Base-by-base conservation (phyloP, 53 echinoderm and acorn worm genomes). In the Stichopus horrens region DNA sequence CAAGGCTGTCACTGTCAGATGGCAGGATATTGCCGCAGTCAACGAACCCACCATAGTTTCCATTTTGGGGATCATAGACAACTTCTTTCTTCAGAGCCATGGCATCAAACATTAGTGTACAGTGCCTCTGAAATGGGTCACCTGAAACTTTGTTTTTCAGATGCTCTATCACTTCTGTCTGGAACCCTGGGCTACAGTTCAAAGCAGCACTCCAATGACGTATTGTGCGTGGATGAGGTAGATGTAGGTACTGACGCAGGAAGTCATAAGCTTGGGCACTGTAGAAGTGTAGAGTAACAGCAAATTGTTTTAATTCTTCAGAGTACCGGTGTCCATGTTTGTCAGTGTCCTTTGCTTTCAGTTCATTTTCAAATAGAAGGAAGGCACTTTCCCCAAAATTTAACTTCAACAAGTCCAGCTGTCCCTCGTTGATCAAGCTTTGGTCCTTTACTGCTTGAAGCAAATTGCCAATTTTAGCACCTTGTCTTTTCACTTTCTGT, bases 51-150 rank as follows among this genome's bases (percentile, higher is more conserved):
- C 63, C 85, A 74, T 88, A 94, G 18, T 74, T 90, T 21, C 76
- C 51, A 7, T 54, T 51, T 53, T 94, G 78, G n/a, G 55, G 90
- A 9, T 94, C 89, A 65, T 81, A 94, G 5, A 89, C 87, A 16
- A 89, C 89, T 88, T 92, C 92, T 76, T 94, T 94, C 74, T 91
- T 90, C 0, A 94, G 16, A 37, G 92, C 90, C 93, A 93, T 93
- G 52, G 86, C 93, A 86, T 93, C 91, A 60, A 90, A 85, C 82
- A 93, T 74, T 8, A 93, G 80, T 23, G 78, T 83, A 65, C 93
- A 90, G 59, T 93, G 85, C 73, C 85, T 88, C 65, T 63, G 71
- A 14, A 93, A 73, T 7, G 88, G 23, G 53, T 90, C 79, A 7
- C 74, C 52, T 67, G 21, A 58, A 18, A 60, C 82, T 56, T 65